These are phyloP conservation scores for Otocyon megalotis DNA, from an alignment of 2,113 vertebrate species.

Conservation along the genomic window DNA sequence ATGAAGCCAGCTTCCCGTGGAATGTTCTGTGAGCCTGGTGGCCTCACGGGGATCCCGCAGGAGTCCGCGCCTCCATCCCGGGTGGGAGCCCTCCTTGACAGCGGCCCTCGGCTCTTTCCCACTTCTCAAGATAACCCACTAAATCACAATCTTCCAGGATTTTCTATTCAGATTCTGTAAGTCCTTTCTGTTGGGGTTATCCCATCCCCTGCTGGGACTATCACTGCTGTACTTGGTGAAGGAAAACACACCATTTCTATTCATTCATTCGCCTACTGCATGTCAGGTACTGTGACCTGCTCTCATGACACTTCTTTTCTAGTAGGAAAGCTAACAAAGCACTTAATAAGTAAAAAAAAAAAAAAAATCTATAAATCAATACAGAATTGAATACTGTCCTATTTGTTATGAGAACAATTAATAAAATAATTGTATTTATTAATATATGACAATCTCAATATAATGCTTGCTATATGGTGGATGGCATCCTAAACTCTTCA, in stretches of 20 bases:
- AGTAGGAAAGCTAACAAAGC: neutral
- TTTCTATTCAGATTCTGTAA: neutral
- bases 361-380: neutral
- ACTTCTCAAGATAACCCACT: neutral
- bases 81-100: rapidly evolving
- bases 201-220: too few relatives aligned
- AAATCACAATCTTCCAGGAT: neutral
- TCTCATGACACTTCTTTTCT: neutral
- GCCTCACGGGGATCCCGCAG: rapidly evolving
- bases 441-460: neutral
- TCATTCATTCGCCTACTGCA: neutral
- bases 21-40: rapidly evolving
- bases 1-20: neutral
- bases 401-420: neutral
- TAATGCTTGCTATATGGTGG: neutral
- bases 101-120: rapidly evolving
- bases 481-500: neutral
- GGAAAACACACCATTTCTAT: neutral
- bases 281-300: too few relatives aligned
- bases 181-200: neutral
- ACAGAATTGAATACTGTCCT: neutral
- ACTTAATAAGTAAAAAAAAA: neutral
- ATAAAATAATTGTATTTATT: neutral
- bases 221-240: neutral
- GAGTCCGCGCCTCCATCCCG: too few relatives aligned